Conservation (phyloP, 1,140 invertebrate genomes). For the Eumeta japonica region DNA sequence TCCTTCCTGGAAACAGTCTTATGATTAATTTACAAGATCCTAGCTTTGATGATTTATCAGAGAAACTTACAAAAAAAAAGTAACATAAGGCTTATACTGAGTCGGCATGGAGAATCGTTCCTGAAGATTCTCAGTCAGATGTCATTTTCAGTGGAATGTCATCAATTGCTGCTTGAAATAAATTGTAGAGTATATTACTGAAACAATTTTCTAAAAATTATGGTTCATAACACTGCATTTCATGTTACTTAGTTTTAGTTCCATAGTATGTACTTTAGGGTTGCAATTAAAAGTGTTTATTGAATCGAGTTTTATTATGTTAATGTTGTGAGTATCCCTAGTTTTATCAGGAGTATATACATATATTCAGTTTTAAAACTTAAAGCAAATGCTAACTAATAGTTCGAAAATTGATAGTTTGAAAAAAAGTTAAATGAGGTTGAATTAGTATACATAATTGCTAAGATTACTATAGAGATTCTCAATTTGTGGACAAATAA, state of each 20-base stretch:
- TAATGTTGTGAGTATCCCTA: too few species aligned
- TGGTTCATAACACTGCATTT: neutral
- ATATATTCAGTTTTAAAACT: too few species aligned
- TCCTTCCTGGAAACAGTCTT: slow-evolving; percentile 86
- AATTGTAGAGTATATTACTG: neutral
- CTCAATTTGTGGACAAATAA: too few species aligned
- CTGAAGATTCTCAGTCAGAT: slow-evolving; percentile 3
- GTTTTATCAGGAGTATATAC: too few species aligned
- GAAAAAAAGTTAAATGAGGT: too few species aligned
- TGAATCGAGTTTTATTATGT: too few species aligned
- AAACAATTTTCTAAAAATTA: too few species aligned
- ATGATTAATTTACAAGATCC: slow-evolving; percentile 97
- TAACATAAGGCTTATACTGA: slow-evolving; percentile 55
- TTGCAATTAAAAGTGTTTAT: slow-evolving; percentile 33
- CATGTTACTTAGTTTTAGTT: slow-evolving; percentile 41
- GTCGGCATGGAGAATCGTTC: slow-evolving; percentile 9
- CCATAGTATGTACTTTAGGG: slow-evolving; percentile 41
- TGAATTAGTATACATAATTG: too few species aligned
- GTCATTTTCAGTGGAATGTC: slow-evolving; percentile 37
- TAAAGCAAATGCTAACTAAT: too few species aligned
- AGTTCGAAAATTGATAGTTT: too few species aligned
- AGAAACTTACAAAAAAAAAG: slow-evolving; percentile 81
- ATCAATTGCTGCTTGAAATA: slow-evolving; percentile 40
- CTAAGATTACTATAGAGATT: too few species aligned
- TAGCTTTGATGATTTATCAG: slow-evolving; percentile 84